Evolutionary conservation across 2,113 vertebrate species (phyloP).

Genomic region (Carassius auratus): DNA sequence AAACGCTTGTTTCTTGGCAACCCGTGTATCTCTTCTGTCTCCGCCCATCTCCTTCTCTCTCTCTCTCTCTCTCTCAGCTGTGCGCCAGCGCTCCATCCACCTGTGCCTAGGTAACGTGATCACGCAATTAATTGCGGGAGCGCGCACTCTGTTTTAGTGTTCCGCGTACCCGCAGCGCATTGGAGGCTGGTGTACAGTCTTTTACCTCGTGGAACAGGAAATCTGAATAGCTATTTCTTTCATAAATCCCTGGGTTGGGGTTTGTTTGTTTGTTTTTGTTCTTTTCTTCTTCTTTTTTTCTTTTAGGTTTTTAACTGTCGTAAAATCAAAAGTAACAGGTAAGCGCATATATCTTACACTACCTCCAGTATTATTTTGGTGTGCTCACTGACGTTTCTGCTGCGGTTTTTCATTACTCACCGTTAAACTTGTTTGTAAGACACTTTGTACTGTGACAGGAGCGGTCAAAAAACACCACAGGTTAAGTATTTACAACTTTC

Average conservation of each 20-base stretch:
- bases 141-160: conserved; percentile 25
- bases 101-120: conserved; percentile 42
- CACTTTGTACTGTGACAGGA: neutral
- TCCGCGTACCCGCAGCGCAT: neutral
- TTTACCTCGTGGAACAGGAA: neutral
- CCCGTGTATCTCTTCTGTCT: too few species aligned
- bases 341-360: neutral
- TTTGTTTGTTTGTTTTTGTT: neutral
- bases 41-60: neutral
- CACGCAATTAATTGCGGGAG: conserved; percentile 40
- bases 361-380: neutral
- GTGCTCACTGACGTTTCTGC: neutral
- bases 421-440: neutral
- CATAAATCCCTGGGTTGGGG: neutral
- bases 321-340: neutral
- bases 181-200: too few species aligned
- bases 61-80: neutral
- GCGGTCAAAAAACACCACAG: too few species aligned
- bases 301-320: neutral
- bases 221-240: neutral
- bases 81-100: conserved; percentile 23
- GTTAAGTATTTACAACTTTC: neutral
- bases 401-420: neutral
- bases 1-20: neutral
- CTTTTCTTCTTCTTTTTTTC: too few species aligned